A percentile compares a stretch with the other conserved stretches of the same genome.
Evolutionary conservation across 2,113 vertebrate genomes (phyloP).

Genomic region (Pygoscelis adeliae): DNA sequence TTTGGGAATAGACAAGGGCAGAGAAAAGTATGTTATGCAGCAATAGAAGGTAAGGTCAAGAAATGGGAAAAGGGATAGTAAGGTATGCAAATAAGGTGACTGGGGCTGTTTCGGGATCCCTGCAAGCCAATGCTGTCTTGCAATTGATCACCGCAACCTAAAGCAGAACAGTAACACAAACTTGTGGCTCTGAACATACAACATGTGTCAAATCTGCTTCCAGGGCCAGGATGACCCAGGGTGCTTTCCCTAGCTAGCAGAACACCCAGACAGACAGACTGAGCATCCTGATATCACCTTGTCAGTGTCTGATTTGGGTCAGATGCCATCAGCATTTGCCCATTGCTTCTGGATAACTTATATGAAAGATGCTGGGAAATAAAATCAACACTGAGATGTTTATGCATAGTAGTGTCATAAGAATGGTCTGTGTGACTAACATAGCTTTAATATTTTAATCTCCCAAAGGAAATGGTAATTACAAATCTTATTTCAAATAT

Average conservation of each 20-base stretch:
- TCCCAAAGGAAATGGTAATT: not conserved
- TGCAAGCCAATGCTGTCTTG: not conserved
- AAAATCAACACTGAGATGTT: not conserved
- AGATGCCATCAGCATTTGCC: not conserved
- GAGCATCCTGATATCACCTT: not conserved
- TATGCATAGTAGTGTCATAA: not conserved
- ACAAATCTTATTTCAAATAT: not conserved
- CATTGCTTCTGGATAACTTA: not conserved
- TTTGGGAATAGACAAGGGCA: not conserved
- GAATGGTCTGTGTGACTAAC: not conserved
- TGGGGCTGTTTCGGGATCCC: fast-evolving
- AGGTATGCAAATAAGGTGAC: not conserved
- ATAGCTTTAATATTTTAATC: not conserved
- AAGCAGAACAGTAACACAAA: not conserved
- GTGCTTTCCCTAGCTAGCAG: not conserved
- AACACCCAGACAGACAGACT: not conserved
- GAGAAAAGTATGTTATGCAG: not conserved
- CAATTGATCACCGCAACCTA: not conserved
- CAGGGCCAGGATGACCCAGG: no score
- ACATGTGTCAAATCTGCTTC: not conserved
- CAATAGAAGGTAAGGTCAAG: not conserved
- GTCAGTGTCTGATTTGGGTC: not conserved
- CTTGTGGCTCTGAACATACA: not conserved
- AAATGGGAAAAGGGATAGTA: fast-evolving
- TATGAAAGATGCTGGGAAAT: not conserved